phyloP scores from a whole-genome alignment of 2,113 vertebrate genomes.

The Megatriorchis doriae region DNA sequence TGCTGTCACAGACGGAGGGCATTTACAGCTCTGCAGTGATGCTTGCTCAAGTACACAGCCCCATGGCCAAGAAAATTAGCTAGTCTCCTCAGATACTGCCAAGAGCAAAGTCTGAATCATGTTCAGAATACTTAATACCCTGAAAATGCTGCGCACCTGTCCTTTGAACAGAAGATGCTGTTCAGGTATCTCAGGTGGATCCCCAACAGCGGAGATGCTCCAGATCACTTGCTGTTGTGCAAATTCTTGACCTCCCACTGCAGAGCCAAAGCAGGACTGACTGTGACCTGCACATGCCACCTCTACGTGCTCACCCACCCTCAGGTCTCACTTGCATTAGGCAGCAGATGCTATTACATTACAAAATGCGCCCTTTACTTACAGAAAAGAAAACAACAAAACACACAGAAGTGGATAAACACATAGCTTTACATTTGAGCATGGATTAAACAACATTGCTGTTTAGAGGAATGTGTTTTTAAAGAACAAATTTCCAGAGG shows the following conservation, averaged over 20 bases:
- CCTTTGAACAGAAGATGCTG: neutral
- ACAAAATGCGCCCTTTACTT: neutral
- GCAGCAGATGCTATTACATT: neutral
- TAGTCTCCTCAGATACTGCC: neutral
- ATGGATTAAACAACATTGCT: neutral
- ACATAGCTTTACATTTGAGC: neutral
- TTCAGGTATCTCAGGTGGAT: neutral
- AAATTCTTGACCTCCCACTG: neutral
- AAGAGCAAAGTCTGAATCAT: neutral
- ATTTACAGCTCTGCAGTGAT: neutral
- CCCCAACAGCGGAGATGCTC: neutral
- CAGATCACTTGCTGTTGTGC: fast-evolving
- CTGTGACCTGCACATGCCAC: neutral
- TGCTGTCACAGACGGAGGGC: neutral
- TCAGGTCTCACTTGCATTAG: fast-evolving
- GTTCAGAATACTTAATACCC: neutral
- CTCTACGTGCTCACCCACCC: neutral
- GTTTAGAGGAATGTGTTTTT: neutral
- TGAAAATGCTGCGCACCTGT: neutral
- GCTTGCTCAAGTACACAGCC: neutral
- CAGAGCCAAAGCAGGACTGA: neutral
- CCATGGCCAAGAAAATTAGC: neutral
- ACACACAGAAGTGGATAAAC: neutral
- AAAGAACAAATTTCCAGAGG: neutral
- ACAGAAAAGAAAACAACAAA: neutral